A percentile compares a stretch with the other conserved stretches of the same genome.
These are phyloP conservation scores for Perognathus longimembris DNA, from an alignment of 2,113 vertebrate genomes.

Conservation along the genomic window DNA sequence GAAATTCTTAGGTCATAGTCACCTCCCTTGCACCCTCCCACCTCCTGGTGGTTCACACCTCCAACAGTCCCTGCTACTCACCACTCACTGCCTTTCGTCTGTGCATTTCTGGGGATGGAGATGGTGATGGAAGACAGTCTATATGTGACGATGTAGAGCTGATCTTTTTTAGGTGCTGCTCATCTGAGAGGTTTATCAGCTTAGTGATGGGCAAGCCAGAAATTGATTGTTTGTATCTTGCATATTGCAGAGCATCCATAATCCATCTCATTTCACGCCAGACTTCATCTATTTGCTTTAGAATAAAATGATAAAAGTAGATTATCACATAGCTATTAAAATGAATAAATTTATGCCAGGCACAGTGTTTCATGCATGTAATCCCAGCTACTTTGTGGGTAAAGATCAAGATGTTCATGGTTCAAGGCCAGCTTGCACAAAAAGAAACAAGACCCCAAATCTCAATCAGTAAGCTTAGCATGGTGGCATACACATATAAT, in stretches of 20 bases:
- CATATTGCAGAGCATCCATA: constrained; percentile 95
- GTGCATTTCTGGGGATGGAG: constrained; percentile 90
- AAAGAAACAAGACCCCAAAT: too few relatives aligned
- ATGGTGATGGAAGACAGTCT: constrained; percentile 94
- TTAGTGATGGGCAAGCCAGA: constrained; percentile 90
- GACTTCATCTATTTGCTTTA: constrained; percentile 96
- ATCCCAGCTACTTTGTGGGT: too few relatives aligned
- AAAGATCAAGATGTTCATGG: too few relatives aligned
- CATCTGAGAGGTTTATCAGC: constrained; percentile 88
- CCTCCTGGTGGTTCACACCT: too few relatives aligned
- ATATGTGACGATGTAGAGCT: constrained; percentile 95
- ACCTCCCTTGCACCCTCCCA: too few relatives aligned
- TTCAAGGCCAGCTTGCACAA: too few relatives aligned
- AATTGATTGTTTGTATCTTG: constrained; percentile 94
- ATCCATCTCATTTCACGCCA: constrained; percentile 97
- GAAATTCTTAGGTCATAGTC: too few relatives aligned
- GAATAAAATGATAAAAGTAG: constrained; percentile 61
- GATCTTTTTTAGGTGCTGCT: constrained; percentile 90
- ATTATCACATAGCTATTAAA: constrained; percentile 13
- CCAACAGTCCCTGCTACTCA: constrained; percentile 81
- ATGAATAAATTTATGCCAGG: too few relatives aligned
- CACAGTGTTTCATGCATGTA: too few relatives aligned
- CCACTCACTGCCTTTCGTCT: constrained; percentile 90
- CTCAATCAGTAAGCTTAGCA: too few relatives aligned
- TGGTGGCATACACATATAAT: too few relatives aligned